Base-by-base conservation (phyloP, 2,888 invertebrate species). In the Eristalis tenax region DNA sequence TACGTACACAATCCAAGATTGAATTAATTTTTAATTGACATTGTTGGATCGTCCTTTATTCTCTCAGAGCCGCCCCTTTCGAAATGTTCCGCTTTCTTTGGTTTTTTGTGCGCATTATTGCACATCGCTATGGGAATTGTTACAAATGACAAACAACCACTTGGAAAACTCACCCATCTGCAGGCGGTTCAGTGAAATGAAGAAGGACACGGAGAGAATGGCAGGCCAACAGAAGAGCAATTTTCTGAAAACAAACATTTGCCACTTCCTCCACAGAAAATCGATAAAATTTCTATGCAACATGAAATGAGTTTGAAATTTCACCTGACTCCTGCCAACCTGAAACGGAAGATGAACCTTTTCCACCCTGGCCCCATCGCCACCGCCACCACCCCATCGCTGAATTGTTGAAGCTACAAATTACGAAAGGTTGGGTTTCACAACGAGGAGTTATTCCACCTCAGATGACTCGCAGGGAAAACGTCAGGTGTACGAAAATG, bases 391-490 rank as follows among this genome's bases (percentile, higher is more conserved):
- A 13, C 35, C 32, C 50, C 5, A 40, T 23, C 13, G 11, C 13
- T 38, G 43, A 32, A 32, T 32, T 32, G 32, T 32, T 32, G 22
- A 59, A 74, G 40, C 78, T 22, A 70, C 59, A 70, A 83, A 83
- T 87, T 64, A 83, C 87, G 71, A 68, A 76, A 73, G 87, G 87
- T 87, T 87, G 80, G 87, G 65, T 87, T 83, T 83, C 87, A 71
- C 66, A 83, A 79, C 79, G 77, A 75, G 63, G 70, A 87, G 83
- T 83, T 87, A 79, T 79, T 79, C 74, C 71, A 78, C 83, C 75
- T 79, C 69, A 78, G 59, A 87, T 71, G 87, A 80, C 50, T 76
- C 59, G 76, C 75, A 76, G 83, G 87, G 68, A 87, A 85, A 83
- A 64, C 76, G 87, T 83, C 87, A 87, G 87, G 86, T 86, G 50